Base-by-base conservation (phyloP, 1,140 invertebrate species). In the Heliconius congener region DNA sequence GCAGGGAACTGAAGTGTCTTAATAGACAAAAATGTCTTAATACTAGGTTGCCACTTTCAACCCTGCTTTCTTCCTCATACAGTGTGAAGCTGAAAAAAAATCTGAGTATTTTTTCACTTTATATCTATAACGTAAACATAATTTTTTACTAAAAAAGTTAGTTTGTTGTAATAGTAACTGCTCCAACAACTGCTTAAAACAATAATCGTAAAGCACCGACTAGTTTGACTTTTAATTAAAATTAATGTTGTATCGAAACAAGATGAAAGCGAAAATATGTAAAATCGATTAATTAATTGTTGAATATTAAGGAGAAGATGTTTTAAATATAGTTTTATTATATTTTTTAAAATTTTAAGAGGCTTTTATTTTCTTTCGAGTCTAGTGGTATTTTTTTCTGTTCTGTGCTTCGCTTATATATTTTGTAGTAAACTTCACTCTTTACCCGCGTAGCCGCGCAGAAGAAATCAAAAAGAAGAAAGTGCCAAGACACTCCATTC, bases 271-370 rank as follows among this genome's bases (percentile, higher is more conserved):
- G 13, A 66, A 66, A 66, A 66, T 66, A 66, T 66, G 27, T 66
- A 66, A 66, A 66, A 66, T 66, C 60, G 23, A 66, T 66, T 66
- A 66, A 66, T 66, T 66, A 66, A 66, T 66, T 66, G 60, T 66
- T n/a, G 4, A 30, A 66, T 66, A 30, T 66, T 66, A 66, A 66
- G 60, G 27, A n/a, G 60, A 66, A 66, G 60, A 23, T 3, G 23
- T 60, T 55, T 52, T 8, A 55, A 6, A 0, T 18, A 5, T 6
- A 18, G 52, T 4, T 11, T 11, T 57, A 9, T 23, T 57, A 57
- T 57, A 23, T 5, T 19, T 52, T 19, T 52, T 52, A 19, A 52
- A 52, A 1, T 8, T 18, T 19, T 46, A 16, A 46, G 16, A 5
- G 16, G 42, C 13, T 46, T 3, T 46, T 16, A 46, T 46, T 46